A percentile compares a stretch with the other conserved stretches of the same genome.
These are phyloP conservation scores for Akabosia matsudoensis DNA, from an alignment of 1,140 invertebrate species.

Conservation along the genomic window DNA sequence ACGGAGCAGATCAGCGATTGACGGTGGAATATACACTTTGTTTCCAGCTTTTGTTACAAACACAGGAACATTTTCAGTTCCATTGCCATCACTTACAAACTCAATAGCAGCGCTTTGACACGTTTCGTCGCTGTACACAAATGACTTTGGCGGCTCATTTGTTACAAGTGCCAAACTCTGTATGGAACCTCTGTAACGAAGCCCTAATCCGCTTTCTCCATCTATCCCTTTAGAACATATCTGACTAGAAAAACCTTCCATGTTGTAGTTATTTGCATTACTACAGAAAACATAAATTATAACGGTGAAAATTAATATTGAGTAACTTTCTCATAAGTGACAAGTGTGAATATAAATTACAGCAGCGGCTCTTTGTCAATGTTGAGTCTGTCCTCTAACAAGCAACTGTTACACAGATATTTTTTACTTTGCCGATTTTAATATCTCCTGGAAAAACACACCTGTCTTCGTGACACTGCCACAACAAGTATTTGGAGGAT, in stretches of 20 bases:
- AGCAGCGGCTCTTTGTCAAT: too few relatives aligned
- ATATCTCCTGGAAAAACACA: too few relatives aligned
- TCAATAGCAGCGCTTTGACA: not conserved
- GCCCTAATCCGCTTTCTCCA: not conserved
- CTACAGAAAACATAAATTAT: not conserved
- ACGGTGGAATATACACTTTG: slow-evolving; percentile 16
- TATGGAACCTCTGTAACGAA: not conserved
- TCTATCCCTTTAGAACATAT: not conserved
- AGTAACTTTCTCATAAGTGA: not conserved
- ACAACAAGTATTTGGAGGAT: too few relatives aligned
- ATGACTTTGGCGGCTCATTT: not conserved
- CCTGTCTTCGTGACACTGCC: too few relatives aligned
- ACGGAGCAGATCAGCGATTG: slow-evolving; percentile 11
- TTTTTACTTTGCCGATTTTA: too few relatives aligned
- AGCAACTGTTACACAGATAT: too few relatives aligned
- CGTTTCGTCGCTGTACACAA: not conserved
- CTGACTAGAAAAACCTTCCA: not conserved
- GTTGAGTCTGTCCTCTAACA: too few relatives aligned
- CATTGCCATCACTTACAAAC: slow-evolving; percentile 2
- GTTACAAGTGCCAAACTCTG: not conserved
- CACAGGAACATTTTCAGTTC: not conserved
- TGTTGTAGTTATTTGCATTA: not conserved
- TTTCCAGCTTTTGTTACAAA: slow-evolving; percentile 16
- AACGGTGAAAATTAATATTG: not conserved
- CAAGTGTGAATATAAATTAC: too few relatives aligned